Percentiles rank a stretch among this genome's conserved stretches.
These are phyloP conservation scores for Cathartes aura DNA, from an alignment of 2,113 vertebrate species.

Conservation along the genomic window DNA sequence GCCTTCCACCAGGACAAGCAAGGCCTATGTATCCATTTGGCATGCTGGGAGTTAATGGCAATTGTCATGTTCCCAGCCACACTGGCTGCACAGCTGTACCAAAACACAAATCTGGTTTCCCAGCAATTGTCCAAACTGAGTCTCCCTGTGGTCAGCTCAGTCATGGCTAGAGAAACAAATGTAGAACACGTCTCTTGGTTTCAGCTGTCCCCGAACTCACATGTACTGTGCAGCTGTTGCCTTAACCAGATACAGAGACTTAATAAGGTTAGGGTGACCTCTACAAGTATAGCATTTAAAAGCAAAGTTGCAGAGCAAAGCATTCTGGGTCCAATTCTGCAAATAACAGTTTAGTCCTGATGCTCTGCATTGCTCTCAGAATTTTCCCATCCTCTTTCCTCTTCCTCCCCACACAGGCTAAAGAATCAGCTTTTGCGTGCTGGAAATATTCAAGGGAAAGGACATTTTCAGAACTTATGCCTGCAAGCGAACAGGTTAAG, in stretches of 20 bases:
- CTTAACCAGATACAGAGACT: slow-evolving; percentile 17
- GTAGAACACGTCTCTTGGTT: background rate
- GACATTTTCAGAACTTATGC: background rate
- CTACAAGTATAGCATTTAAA: background rate
- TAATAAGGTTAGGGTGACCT: slow-evolving; percentile 48
- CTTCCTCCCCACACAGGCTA: background rate
- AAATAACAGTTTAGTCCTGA: background rate
- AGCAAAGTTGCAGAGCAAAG: slow-evolving; percentile 5
- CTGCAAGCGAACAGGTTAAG: background rate
- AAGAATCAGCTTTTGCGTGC: background rate
- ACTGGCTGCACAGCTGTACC: background rate
- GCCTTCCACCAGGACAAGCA: background rate
- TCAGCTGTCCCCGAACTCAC: background rate
- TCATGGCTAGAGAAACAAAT: background rate
- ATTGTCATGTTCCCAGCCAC: background rate
- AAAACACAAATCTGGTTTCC: background rate
- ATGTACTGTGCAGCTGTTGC: slow-evolving; percentile 21
- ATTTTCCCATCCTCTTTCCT: background rate
- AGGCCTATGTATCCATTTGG: background rate
- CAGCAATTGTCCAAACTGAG: background rate
- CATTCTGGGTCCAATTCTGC: background rate
- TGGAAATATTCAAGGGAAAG: background rate
- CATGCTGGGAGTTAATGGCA: background rate
- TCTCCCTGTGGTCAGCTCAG: background rate
- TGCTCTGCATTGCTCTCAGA: background rate